Evolutionary conservation across 92 coral and sea anemone species (phyloP).

Genomic region (Zoanthus gigantus): DNA sequence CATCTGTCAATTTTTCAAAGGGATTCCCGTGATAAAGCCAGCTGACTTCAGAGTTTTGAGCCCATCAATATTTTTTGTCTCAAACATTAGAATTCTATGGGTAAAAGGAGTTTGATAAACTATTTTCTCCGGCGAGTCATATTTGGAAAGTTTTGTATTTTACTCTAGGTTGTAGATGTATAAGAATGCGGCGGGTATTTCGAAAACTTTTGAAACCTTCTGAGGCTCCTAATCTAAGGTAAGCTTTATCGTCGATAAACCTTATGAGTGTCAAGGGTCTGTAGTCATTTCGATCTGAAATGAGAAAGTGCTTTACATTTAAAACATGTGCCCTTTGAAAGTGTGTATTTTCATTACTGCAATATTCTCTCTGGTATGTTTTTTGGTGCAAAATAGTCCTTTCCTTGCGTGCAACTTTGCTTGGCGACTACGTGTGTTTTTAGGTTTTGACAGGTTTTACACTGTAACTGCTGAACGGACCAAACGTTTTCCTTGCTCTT

Average conservation of each 20-base stretch:
- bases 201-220: constrained; percentile 43
- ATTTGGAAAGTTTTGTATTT: constrained; percentile 68
- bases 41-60: not conserved
- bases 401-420: too few relatives aligned
- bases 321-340: constrained; percentile 68
- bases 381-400: too few relatives aligned
- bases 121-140: constrained; percentile 49
- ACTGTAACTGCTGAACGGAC: too few relatives aligned
- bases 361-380: too few relatives aligned
- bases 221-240: constrained; percentile 68
- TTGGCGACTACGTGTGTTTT: too few relatives aligned
- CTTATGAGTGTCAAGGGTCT: constrained; percentile 49
- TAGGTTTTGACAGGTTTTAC: too few relatives aligned
- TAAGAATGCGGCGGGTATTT: constrained; percentile 35
- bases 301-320: constrained; percentile 54
- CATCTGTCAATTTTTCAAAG: constrained; percentile 30
- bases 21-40: not conserved
- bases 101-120: not conserved
- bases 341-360: not conserved
- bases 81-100: constrained; percentile 4
- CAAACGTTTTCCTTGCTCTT: too few relatives aligned
- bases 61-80: constrained; percentile 12
- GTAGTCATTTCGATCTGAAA: constrained; percentile 26
- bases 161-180: constrained; percentile 52
- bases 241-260: constrained; percentile 63